A percentile compares a stretch with the other conserved stretches of the same genome.
Evolutionary conservation across 2,113 vertebrate genomes (phyloP).

Genomic region (mouse (Mus musculus)): DNA sequence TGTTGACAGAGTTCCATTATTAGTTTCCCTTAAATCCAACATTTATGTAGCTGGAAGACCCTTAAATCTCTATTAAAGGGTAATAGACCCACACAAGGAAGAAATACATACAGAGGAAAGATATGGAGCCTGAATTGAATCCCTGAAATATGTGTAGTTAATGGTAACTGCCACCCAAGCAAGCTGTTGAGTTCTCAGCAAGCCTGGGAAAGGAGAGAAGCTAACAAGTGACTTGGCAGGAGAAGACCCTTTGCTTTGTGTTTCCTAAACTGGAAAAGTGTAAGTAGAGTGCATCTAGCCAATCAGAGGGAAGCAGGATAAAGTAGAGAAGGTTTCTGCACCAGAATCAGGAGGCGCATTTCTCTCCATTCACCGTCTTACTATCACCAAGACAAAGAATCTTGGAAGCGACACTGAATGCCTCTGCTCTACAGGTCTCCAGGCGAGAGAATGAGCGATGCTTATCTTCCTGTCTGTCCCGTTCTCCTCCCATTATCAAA

Average conservation of each 20-base stretch:
- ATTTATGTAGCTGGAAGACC: slow-evolving; percentile 73
- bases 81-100: slow-evolving; percentile 73
- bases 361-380: neutral
- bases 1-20: slow-evolving; percentile 75
- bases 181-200: neutral
- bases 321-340: neutral
- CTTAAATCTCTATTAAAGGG: slow-evolving; percentile 79
- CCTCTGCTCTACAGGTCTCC: neutral
- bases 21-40: slow-evolving; percentile 75
- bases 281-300: slow-evolving; percentile 35
- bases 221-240: neutral
- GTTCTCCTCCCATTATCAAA: neutral
- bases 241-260: slow-evolving; percentile 42
- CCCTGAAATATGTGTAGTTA: slow-evolving; percentile 64
- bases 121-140: slow-evolving; percentile 68
- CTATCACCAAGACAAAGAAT: neutral
- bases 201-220: slow-evolving; percentile 27
- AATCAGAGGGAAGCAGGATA: slow-evolving; percentile 1
- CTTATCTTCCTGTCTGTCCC: neutral
- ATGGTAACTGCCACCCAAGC: slow-evolving; percentile 62
- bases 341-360: slow-evolving; percentile 32
- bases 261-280: neutral
- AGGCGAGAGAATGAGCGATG: neutral
- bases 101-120: slow-evolving; percentile 73
- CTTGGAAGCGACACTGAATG: neutral